A percentile compares a stretch with the other conserved stretches of the same genome.
Conservation (phyloP, 2,888 invertebrate genomes). For the Kuschelorhynchus macadamiae region DNA sequence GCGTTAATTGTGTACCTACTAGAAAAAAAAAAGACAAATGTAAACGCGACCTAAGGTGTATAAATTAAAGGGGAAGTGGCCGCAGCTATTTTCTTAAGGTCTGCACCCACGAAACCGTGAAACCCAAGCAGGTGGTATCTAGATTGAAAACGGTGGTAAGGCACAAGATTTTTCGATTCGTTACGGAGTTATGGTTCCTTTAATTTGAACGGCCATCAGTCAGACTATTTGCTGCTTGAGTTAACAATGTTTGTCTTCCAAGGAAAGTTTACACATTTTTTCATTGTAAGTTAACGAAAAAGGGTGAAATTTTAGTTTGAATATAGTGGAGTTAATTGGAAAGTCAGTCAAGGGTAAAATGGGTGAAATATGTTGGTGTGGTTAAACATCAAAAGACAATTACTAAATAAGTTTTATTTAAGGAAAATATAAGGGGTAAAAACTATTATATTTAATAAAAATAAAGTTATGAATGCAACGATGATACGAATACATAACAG, state of each 20-base stretch:
- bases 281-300: neutral
- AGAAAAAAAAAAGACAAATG: too few species aligned
- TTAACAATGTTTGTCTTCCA: slow-evolving; percentile 30
- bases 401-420: too few species aligned
- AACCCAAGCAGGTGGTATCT: slow-evolving; percentile 43
- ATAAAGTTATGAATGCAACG: too few species aligned
- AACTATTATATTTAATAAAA: too few species aligned
- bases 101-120: slow-evolving; percentile 37
- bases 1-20: too few species aligned
- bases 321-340: too few species aligned
- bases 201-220: slow-evolving; percentile 33
- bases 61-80: slow-evolving; percentile 16
- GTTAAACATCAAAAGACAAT: too few species aligned
- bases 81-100: slow-evolving; percentile 18
- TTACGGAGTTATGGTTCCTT: slow-evolving; percentile 26
- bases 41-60: too few species aligned
- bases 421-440: too few species aligned
- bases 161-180: slow-evolving; percentile 45
- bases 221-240: slow-evolving; percentile 27
- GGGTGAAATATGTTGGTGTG: too few species aligned
- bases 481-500: too few species aligned
- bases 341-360: slow-evolving; percentile 28
- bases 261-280: neutral
- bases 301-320: too few species aligned
- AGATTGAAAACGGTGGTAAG: slow-evolving; percentile 37